These are phyloP conservation scores for Ricordea florida DNA, from an alignment of 92 coral and sea anemone genomes.

Conservation along the genomic window DNA sequence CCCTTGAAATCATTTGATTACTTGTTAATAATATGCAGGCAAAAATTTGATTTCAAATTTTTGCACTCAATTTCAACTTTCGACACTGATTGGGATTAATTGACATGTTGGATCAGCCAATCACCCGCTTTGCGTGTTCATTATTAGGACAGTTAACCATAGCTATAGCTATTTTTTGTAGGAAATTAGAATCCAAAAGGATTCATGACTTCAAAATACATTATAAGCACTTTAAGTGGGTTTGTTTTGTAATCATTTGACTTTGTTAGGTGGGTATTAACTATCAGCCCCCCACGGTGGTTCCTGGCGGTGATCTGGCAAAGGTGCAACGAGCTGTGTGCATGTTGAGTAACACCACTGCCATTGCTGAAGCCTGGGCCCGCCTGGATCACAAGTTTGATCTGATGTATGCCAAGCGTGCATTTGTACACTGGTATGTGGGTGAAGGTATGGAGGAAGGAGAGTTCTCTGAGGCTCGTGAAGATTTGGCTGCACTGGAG, in stretches of 20 bases:
- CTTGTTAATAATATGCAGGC: too few species aligned
- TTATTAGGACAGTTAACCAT: too few species aligned
- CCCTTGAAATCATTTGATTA: too few species aligned
- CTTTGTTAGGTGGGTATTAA: slow-evolving; percentile 83
- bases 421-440: slow-evolving; percentile 93
- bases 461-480: slow-evolving; percentile 95
- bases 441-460: slow-evolving; percentile 97
- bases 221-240: not conserved
- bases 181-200: too few species aligned
- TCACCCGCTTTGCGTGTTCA: too few species aligned
- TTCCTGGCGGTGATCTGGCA: slow-evolving; percentile 95
- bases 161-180: too few species aligned
- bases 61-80: too few species aligned
- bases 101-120: too few species aligned
- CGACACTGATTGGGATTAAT: too few species aligned
- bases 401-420: slow-evolving; percentile 92
- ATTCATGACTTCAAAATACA: too few species aligned
- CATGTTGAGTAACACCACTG: slow-evolving; percentile 97
- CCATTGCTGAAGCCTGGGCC: slow-evolving; percentile 96
- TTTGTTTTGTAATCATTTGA: slow-evolving; percentile 22
- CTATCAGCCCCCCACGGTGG: slow-evolving; percentile 94
- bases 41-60: too few species aligned
- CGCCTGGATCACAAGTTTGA: slow-evolving; percentile 55
- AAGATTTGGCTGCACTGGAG: slow-evolving; percentile 63
- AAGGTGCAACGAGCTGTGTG: slow-evolving; percentile 98